A percentile compares a stretch with the other conserved stretches of the same genome.
Evolutionary conservation across 2,797 vertebrate genomes (phyloP).

Genomic region (Tokudaia muenninki): DNA sequence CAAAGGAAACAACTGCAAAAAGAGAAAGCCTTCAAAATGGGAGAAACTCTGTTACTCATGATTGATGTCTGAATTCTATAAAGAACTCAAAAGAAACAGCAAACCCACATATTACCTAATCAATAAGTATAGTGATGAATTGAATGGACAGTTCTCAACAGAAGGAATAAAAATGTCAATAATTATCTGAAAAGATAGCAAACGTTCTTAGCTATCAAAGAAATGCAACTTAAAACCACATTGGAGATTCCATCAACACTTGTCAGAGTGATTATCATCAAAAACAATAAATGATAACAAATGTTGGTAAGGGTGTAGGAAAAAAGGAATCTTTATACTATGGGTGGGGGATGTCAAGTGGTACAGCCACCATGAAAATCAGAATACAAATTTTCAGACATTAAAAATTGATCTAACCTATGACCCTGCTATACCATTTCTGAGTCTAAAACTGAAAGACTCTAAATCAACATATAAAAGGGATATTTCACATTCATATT

Average conservation of each 20-base stretch:
- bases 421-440: background rate
- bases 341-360: background rate
- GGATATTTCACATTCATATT: background rate
- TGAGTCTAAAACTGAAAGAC: background rate
- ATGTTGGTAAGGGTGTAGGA: background rate
- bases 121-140: background rate
- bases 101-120: conserved; percentile 2
- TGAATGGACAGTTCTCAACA: background rate
- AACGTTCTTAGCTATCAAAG: background rate
- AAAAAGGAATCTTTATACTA: background rate
- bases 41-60: background rate
- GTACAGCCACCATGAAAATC: background rate
- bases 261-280: background rate
- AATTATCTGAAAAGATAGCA: background rate
- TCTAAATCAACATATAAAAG: background rate
- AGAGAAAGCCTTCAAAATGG: background rate
- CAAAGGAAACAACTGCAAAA: background rate
- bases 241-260: background rate
- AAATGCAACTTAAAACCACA: background rate
- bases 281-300: background rate
- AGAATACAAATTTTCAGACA: background rate
- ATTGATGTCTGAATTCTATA: background rate
- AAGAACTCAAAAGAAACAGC: background rate
- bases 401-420: background rate
- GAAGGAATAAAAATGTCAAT: background rate